These are phyloP conservation scores for Zoanthus sansibaricus DNA, from an alignment of 92 coral and sea anemone genomes.

Conservation along the genomic window DNA sequence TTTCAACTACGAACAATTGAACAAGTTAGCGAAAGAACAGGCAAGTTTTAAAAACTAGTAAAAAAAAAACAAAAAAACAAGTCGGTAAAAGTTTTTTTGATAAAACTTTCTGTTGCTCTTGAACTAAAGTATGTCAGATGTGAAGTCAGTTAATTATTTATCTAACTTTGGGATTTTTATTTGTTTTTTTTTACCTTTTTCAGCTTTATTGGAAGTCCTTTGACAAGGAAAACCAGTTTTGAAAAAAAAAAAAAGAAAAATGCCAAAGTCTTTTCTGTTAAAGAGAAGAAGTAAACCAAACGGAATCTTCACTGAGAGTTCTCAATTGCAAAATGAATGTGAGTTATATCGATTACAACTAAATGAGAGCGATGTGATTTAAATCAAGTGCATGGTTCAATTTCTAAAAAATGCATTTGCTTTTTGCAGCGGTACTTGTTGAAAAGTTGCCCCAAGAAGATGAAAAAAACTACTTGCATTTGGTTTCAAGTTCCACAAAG, in stretches of 20 bases:
- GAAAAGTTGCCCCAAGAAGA: conserved; percentile 13
- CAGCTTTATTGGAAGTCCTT: not conserved
- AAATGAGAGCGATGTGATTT: not conserved
- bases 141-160: conserved; percentile 21
- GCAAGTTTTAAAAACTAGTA: conserved; percentile 3
- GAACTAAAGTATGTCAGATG: not conserved
- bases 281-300: conserved; percentile 21
- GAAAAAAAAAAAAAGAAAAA: not conserved
- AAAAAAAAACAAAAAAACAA: too few species aligned
- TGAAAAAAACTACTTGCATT: not conserved
- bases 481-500: not conserved
- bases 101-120: not conserved
- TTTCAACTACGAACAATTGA: conserved; percentile 18
- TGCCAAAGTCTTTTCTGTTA: conserved; percentile 39
- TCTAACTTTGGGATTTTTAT: conserved; percentile 9
- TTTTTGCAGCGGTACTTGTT: conserved; percentile 25
- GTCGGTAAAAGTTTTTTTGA: not conserved
- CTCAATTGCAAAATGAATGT: conserved; percentile 27
- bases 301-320: conserved; percentile 4
- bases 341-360: not conserved
- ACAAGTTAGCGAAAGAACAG: conserved; percentile 44
- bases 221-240: not conserved
- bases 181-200: not conserved
- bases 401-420: conserved; percentile 18
- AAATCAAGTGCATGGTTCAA: not conserved